Percentiles rank a stretch among this genome's conserved stretches.
phyloP scores from a whole-genome alignment of 2,113 vertebrate species.

The Phalacrocorax carbo region DNA sequence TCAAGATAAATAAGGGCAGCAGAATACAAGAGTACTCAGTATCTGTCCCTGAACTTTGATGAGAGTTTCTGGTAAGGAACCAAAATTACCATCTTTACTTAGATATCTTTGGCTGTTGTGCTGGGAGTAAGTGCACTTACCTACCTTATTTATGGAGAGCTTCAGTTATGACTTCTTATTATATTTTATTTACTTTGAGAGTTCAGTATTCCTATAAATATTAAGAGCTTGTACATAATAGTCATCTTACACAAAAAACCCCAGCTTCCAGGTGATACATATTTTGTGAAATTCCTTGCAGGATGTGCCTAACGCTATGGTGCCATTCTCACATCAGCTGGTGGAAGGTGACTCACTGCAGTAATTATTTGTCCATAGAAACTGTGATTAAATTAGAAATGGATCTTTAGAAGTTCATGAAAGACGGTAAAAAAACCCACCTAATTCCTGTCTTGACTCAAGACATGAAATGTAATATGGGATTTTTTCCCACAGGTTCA shows the following conservation, averaged over 20 bases:
- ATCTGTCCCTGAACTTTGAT: not conserved
- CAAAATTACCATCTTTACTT: not conserved
- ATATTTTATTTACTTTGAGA: not conserved
- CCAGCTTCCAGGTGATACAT: not conserved
- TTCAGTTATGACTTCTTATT: not conserved
- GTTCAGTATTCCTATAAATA: not conserved
- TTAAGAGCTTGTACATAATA: not conserved
- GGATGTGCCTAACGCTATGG: not conserved
- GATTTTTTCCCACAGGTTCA: not conserved
- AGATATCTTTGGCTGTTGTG: not conserved
- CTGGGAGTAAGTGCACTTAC: not conserved
- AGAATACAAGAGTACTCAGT: not conserved
- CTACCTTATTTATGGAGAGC: not conserved
- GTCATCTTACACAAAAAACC: not conserved
- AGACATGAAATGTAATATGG: not conserved
- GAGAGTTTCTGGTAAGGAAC: not conserved
- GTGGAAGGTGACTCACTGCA: not conserved
- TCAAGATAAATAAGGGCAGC: not conserved
- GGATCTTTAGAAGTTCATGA: not conserved
- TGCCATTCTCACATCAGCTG: not conserved
- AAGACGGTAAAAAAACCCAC: not conserved
- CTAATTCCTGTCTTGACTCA: not conserved
- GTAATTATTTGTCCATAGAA: not conserved
- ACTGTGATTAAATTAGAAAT: not conserved
- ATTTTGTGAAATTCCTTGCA: not conserved